Conservation (phyloP, 2,888 invertebrate species). For the Embidobia sp. region DNA sequence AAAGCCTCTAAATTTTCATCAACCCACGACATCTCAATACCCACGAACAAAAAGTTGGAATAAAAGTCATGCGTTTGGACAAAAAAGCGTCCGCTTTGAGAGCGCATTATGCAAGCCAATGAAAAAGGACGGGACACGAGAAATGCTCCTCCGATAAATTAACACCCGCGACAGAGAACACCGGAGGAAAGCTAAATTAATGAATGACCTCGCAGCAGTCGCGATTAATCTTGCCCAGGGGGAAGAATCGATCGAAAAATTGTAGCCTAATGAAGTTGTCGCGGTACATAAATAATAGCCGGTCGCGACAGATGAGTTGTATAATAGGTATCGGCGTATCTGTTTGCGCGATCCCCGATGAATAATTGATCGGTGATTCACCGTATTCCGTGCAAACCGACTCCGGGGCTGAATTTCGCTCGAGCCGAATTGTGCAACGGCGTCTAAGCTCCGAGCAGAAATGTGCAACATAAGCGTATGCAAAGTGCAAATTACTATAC, state of each 20-base stretch:
- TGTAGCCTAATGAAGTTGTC: slow-evolving; percentile 23
- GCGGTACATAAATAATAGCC: slow-evolving; percentile 22
- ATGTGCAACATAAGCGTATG: slow-evolving; percentile 60
- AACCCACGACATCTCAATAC: too few species aligned
- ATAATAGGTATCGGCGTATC: slow-evolving; percentile 21
- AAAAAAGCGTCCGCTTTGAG: too few species aligned
- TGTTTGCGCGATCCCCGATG: slow-evolving; percentile 40
- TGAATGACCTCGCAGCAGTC: not conserved
- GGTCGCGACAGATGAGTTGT: slow-evolving; percentile 36
- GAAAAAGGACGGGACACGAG: too few species aligned
- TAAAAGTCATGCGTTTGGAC: too few species aligned
- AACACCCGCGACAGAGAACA: slow-evolving; percentile 17
- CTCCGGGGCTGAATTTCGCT: slow-evolving; percentile 43
- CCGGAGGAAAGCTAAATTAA: slow-evolving; percentile 16
- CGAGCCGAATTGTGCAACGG: slow-evolving; percentile 46
- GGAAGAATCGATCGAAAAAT: slow-evolving; percentile 17
- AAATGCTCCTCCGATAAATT: not conserved
- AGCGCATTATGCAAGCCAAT: too few species aligned
- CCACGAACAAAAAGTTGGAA: too few species aligned
- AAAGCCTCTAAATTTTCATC: too few species aligned
- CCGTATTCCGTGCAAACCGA: slow-evolving; percentile 25
- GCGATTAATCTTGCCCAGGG: slow-evolving; percentile 21
- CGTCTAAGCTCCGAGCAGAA: slow-evolving; percentile 48
- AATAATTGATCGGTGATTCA: slow-evolving; percentile 61
- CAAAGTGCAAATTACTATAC: slow-evolving; percentile 66